These are phyloP conservation scores for Lagothrix lagotricha DNA, from an alignment of 2,797 vertebrate genomes.

Conservation along the genomic window DNA sequence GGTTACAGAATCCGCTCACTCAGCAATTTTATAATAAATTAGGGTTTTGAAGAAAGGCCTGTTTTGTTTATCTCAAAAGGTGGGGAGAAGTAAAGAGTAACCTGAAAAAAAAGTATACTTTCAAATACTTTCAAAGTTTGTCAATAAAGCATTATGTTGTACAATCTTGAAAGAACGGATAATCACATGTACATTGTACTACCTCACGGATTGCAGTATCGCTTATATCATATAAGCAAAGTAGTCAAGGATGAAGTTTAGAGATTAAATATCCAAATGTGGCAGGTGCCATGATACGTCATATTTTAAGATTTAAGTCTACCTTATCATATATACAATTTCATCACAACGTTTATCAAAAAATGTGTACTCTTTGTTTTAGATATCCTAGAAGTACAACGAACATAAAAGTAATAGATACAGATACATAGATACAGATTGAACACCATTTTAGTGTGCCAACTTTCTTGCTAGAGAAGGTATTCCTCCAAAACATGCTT, in stretches of 20 bases:
- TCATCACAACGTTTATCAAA: not conserved
- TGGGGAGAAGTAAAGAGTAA: not conserved
- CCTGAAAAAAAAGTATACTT: conserved; percentile 34
- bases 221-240: not conserved
- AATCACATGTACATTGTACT: not conserved
- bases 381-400: not conserved
- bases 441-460: not conserved
- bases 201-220: conserved; percentile 23
- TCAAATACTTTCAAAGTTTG: not conserved
- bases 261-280: not conserved
- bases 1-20: conserved; percentile 65
- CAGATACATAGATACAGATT: not conserved
- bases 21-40: conserved; percentile 73
- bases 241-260: not conserved
- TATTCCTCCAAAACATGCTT: not conserved
- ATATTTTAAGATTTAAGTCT: conserved; percentile 11
- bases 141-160: not conserved
- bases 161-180: conserved; percentile 1
- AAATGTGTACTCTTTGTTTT: not conserved
- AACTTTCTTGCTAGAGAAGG: not conserved
- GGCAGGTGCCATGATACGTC: not conserved
- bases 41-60: not conserved
- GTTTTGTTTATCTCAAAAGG: conserved; percentile 68
- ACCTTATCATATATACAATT: not conserved
- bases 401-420: not conserved